Evolutionary conservation across 2,113 vertebrate species (phyloP), one percentile per base, ranked within the genome.

Genomic region (Conger conger): DNA sequence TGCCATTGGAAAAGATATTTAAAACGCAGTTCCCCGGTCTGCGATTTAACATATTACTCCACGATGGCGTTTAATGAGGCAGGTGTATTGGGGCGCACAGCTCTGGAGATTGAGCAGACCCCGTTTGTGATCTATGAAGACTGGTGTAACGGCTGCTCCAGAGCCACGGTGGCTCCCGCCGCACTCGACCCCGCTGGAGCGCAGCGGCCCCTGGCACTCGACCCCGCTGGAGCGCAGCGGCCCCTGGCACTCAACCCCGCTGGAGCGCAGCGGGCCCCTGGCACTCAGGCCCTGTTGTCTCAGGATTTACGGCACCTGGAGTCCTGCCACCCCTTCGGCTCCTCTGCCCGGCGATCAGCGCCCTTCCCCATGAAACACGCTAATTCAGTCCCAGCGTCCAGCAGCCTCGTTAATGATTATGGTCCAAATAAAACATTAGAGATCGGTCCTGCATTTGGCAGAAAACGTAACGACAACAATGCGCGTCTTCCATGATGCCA

Each of bases 381-480:
- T 91, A 86, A 84, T 92, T 92, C 89, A 91, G 77, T 88, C 37
- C 3, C 83, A 89, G 85, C 53, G 88, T 89, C 87, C 88, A 87
- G 89, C 84, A 3, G 86, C 85, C 76, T 57, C 54, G 0, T 82
- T 83, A 42, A 80, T 80, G 77, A 89, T 89, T 85, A 88, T 84
- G 88, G 88, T 90, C 88, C 88, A 82, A 79, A 84, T 90, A 88
- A 93, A 91, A 85, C 81, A 81, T 76, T 79, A 84, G 76, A 86
- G 83, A 86, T 83, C 86, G 17, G 54, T 60, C 73, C 35, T 89
- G 77, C 82, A 87, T 83, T 86, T 80, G 88, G 83, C 88, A 84
- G 81, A 76, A 36, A 27, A 20, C 80, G 36, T 77, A 36, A 76
- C 81, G 85, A 88, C 87, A 88, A 83, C 42, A 54, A 81, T 38